Base-by-base conservation (phyloP, 2,797 vertebrate species). In the Caiman crocodilus region DNA sequence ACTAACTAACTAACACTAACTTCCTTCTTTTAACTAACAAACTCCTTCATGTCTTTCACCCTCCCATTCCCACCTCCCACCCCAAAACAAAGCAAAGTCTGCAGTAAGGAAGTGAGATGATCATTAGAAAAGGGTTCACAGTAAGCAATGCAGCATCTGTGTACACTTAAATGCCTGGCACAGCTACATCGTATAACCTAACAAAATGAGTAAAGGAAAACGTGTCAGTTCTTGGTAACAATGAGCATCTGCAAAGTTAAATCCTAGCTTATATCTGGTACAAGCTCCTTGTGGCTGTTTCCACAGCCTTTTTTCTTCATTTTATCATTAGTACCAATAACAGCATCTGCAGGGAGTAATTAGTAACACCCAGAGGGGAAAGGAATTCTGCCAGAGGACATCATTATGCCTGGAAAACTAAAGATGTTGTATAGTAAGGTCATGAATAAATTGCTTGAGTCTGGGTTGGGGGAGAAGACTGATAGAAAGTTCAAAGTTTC, bases 311-410 rank as follows among this genome's bases (percentile, higher is more conserved):
- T 98, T 79, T 98, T 96, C 96, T 78, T 65, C 64, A 14, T 89
- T 91, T 83, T 94, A 79, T 94, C 92, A 76, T 97, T 89, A 96
- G 58, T 91, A 88, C 94, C 92, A 97, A 94, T 97, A 98, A 98
- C 95, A 98, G 97, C 97, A 97, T 98, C 97, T 97, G 96, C 97
- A 98, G 98, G 98, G 98, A 98, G 98, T 98, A 98, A 99, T 99
- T 98, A 99, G 97, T 97, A 94, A 96, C 97, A 97, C 98, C 98
- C 98, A 93, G 97, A 98, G 98, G 98, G 95, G 91, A 96, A 88
- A 89, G 90, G 82, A 94, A 96, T 98, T 97, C 96, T 97, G 98
- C 97, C 96, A 97, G 98, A 98, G 97, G 97, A 94, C 77, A 89
- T 95, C 85, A 91, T 96, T 96, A 94, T 85, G 65, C 91, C 94